These are phyloP conservation scores for Ophion obscuratus DNA, from an alignment of 2,888 invertebrate species.

Conservation along the genomic window DNA sequence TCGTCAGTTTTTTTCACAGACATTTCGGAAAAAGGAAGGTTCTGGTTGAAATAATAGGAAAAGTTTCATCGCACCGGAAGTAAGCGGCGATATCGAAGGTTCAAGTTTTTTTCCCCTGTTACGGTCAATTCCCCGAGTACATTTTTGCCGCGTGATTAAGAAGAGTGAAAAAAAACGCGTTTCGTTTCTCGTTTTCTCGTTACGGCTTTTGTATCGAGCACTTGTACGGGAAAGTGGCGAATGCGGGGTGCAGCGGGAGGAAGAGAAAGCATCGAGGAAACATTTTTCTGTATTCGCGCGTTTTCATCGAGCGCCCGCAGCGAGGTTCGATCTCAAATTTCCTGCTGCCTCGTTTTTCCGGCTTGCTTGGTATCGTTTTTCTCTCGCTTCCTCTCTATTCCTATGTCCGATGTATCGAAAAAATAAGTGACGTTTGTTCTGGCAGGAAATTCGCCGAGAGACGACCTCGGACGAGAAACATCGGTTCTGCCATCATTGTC, in stretches of 20 bases:
- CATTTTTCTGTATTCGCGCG: constrained; percentile 47
- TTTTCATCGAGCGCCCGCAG: constrained; percentile 41
- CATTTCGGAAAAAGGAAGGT: background rate
- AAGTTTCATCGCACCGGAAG: too few relatives aligned
- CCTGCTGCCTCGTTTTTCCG: constrained; percentile 53
- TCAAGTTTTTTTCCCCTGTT: too few relatives aligned
- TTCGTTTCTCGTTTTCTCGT: background rate
- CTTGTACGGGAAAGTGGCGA: background rate
- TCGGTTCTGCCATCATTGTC: constrained; percentile 33
- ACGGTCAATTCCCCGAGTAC: too few relatives aligned
- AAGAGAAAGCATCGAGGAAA: constrained; percentile 30
- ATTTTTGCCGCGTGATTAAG: too few relatives aligned
- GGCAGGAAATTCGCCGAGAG: constrained; percentile 21
- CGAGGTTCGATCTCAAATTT: constrained; percentile 59
- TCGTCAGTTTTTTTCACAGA: constrained; percentile 3
- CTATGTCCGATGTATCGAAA: constrained; percentile 53
- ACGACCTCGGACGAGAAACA: constrained; percentile 13
- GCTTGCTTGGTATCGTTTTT: background rate
- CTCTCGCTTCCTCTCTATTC: constrained; percentile 2
- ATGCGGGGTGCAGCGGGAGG: background rate
- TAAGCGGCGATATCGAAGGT: too few relatives aligned
- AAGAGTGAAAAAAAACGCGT: background rate
- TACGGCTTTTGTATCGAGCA: too few relatives aligned
- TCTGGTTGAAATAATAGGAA: background rate
- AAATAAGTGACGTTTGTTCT: constrained; percentile 47